These are phyloP conservation scores for Nymphicus hollandicus DNA, from an alignment of 2,113 vertebrate genomes.

Conservation along the genomic window DNA sequence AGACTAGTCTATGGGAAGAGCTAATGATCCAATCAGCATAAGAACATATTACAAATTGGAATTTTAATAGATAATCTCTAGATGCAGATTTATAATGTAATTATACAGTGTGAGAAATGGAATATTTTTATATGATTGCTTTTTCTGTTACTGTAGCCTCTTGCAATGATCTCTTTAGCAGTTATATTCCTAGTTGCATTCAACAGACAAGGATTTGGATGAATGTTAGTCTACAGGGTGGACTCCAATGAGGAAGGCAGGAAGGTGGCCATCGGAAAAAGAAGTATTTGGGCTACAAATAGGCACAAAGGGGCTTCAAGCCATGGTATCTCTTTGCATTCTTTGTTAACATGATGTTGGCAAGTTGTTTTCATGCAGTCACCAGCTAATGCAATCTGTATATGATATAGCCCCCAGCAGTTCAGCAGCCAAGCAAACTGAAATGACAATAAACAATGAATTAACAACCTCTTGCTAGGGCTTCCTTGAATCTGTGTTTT, in stretches of 20 bases:
- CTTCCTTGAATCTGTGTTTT: background rate
- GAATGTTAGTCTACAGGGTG: background rate
- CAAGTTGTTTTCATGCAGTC: background rate
- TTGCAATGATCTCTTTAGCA: background rate
- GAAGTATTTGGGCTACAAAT: background rate
- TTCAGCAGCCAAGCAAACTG: background rate
- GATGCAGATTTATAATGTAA: background rate
- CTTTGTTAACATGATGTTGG: background rate
- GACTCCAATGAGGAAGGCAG: background rate
- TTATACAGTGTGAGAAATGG: background rate
- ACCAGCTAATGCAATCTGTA: background rate
- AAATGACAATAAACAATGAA: background rate
- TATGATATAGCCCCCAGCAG: background rate
- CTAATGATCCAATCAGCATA: slow-evolving; percentile 26
- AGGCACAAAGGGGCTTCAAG: background rate
- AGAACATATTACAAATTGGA: background rate
- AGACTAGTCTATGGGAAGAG: background rate
- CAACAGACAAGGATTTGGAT: background rate
- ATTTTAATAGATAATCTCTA: slow-evolving; percentile 4
- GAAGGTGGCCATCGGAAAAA: background rate
- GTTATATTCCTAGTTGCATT: background rate
- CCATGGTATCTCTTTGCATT: background rate
- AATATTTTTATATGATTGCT: background rate
- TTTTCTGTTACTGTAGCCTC: background rate
- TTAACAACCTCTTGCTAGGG: background rate